Percentiles rank a stretch among this genome's conserved stretches.
Conservation (phyloP, 2,797 vertebrate genomes). For the Acropternis orthonyx region DNA sequence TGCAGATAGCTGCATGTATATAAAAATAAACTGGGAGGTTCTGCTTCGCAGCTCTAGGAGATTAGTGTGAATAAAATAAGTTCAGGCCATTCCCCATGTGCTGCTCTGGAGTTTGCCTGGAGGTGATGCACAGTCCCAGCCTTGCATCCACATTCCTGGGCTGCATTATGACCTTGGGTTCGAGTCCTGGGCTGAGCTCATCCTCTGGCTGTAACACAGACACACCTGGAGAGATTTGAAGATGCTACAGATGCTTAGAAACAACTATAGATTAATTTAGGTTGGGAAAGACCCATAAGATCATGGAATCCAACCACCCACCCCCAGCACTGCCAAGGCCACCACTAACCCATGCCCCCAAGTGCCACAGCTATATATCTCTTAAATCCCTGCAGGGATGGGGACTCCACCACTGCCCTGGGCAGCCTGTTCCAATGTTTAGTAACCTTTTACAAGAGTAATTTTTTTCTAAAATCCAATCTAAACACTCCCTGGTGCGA, state of each 20-base stretch:
- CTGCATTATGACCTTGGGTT: background rate
- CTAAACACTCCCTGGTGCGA: background rate
- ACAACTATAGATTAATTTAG: background rate
- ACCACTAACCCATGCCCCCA: background rate
- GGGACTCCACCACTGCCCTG: background rate
- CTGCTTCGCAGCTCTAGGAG: background rate
- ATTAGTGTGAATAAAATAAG: background rate
- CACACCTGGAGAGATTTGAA: background rate
- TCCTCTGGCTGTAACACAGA: background rate
- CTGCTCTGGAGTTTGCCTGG: background rate
- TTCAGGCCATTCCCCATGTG: background rate
- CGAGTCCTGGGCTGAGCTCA: background rate
- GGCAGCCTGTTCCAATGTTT: background rate
- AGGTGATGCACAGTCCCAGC: background rate
- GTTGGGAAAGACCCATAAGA: background rate
- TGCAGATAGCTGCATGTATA: background rate
- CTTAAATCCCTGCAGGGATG: background rate
- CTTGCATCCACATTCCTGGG: background rate
- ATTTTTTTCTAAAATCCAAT: background rate
- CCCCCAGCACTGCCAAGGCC: background rate
- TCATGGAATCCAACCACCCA: background rate
- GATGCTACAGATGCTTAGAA: background rate
- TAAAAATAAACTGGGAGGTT: constrained; percentile 49
- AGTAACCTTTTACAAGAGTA: background rate
- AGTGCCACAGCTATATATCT: background rate